Conservation (phyloP, 2,888 invertebrate species). For the Eupithecia centaureata region DNA sequence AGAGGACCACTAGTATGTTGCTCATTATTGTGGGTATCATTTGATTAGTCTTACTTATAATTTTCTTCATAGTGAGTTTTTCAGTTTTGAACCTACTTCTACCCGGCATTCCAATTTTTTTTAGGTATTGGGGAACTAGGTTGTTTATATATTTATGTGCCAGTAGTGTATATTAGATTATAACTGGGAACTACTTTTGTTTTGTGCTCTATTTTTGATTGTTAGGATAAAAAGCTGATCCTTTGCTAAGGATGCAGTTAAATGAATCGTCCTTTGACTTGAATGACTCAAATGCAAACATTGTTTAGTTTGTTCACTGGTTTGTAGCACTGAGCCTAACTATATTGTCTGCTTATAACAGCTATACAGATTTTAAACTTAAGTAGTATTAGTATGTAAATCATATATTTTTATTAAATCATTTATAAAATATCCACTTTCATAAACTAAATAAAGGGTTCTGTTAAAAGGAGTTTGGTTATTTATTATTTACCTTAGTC, state of each 20-base stretch:
- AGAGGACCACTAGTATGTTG: too few species aligned
- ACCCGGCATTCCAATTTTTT: background rate
- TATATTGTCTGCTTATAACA: background rate
- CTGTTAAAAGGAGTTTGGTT: slow-evolving; percentile 1
- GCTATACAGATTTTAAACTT: slow-evolving; percentile 1
- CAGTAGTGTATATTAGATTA: too few species aligned
- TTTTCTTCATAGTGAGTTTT: too few species aligned
- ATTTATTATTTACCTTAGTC: slow-evolving; percentile 10
- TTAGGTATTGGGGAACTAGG: background rate
- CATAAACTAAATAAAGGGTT: slow-evolving; percentile 15
- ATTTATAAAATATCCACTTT: slow-evolving; percentile 5
- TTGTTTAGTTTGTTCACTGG: background rate
- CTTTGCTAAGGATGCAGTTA: background rate
- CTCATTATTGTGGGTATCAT: too few species aligned
- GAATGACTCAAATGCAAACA: background rate
- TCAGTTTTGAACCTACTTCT: background rate
- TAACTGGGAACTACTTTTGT: background rate
- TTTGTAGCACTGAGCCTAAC: background rate
- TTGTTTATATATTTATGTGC: too few species aligned
- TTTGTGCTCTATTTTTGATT: background rate
- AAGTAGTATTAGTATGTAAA: slow-evolving; percentile 7
- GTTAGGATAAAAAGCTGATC: background rate
- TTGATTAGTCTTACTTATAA: too few species aligned
- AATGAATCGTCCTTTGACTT: background rate
- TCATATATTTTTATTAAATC: slow-evolving; percentile 12